Percentiles rank a stretch among this genome's conserved stretches.
Conservation (phyloP, 92 coral and sea anemone genomes). For the Galaxea fascicularis region DNA sequence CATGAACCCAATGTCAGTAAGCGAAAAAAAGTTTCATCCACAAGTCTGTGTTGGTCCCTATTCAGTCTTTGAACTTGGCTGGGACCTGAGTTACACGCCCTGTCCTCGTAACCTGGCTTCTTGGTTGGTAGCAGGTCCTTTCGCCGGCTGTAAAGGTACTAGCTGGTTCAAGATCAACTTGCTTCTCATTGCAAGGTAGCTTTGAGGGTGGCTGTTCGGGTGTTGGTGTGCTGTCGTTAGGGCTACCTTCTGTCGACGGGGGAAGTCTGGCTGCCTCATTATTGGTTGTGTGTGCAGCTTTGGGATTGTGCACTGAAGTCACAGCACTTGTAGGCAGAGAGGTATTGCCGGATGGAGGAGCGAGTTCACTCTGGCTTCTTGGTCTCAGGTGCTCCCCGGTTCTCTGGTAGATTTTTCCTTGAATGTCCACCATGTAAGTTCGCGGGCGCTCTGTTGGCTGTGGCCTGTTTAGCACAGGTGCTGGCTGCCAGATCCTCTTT, state of each 20-base stretch:
- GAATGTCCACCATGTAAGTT: not conserved
- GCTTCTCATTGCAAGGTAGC: too few species aligned
- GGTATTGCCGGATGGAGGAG: not conserved
- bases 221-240: not conserved
- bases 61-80: not conserved
- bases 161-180: too few species aligned
- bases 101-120: too few species aligned
- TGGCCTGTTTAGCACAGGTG: not conserved
- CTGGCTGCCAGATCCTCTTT: not conserved
- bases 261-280: not conserved
- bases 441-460: not conserved
- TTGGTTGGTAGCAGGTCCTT: too few species aligned
- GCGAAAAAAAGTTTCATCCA: not conserved
- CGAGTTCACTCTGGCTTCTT: not conserved
- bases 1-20: not conserved
- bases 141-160: too few species aligned
- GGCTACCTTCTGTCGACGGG: not conserved
- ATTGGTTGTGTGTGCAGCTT: not conserved
- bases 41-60: not conserved
- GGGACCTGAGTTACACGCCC: not conserved
- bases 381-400: not conserved
- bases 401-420: not conserved
- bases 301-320: not conserved
- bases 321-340: not conserved
- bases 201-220: too few species aligned